Percentiles rank a stretch among this genome's conserved stretches.
Evolutionary conservation across 35 echinoderm and acorn worm genomes (phyloP).

Genomic region (Ophiothrix spiculata): DNA sequence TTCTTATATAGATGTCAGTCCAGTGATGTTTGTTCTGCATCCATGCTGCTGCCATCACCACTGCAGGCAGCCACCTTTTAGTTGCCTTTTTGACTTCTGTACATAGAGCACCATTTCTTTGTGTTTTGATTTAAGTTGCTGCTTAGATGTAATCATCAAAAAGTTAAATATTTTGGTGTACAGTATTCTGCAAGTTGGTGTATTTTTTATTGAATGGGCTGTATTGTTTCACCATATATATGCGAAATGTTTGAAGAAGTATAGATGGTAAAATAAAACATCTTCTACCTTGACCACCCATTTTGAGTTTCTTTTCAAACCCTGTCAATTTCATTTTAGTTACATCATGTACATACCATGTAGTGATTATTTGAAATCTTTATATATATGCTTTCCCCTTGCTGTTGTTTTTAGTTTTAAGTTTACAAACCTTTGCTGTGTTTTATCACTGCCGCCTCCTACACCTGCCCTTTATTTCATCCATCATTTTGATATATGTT

Average conservation of each 20-base stretch:
- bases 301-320: slow-evolving; percentile 13
- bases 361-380: too few relatives aligned
- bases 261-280: not conserved
- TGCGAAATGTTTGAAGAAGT: not conserved
- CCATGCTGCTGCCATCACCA: not conserved
- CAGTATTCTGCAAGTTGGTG: not conserved
- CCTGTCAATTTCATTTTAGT: not conserved
- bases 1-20: not conserved
- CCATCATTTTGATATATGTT: too few relatives aligned
- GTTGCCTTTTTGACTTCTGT: not conserved
- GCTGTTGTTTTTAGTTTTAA: too few relatives aligned
- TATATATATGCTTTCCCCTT: too few relatives aligned
- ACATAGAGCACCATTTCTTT: not conserved
- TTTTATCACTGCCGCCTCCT: too few relatives aligned
- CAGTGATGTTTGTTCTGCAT: not conserved
- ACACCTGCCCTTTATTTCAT: too few relatives aligned
- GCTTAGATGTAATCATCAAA: not conserved
- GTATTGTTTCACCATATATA: not conserved
- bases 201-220: not conserved
- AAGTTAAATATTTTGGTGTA: not conserved
- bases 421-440: too few relatives aligned
- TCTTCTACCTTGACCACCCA: not conserved
- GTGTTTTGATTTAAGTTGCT: not conserved
- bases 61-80: not conserved
- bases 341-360: too few relatives aligned